phyloP scores from a whole-genome alignment of 1,140 invertebrate genomes.

The Caerostris darwini region DNA sequence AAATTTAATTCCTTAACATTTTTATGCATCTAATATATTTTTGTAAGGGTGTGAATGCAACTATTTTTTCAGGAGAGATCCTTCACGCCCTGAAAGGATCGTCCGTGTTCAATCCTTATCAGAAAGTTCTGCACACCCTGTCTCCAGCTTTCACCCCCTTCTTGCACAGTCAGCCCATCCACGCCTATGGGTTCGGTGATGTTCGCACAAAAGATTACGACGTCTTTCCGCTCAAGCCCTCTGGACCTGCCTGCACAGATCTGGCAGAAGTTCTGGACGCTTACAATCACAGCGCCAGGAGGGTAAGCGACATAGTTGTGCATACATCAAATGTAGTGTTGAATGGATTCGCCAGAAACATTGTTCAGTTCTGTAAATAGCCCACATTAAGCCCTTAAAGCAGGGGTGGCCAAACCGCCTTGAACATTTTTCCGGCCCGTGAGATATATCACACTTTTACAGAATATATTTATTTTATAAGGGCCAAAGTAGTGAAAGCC shows the following conservation, averaged over 20 bases:
- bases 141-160: conserved; percentile 65
- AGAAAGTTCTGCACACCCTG: conserved; percentile 73
- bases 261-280: conserved; percentile 68
- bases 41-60: no score
- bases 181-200: conserved; percentile 73
- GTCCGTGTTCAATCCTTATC: conserved; percentile 75
- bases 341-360: no score
- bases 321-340: no score
- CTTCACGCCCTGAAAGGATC: conserved; percentile 79
- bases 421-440: no score
- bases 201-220: conserved; percentile 69
- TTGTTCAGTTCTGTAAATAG: no score
- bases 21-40: no score
- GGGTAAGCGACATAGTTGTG: conserved; percentile 17
- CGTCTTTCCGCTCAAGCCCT: conserved; percentile 71
- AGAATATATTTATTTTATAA: no score
- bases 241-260: conserved; percentile 59
- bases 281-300: conserved; percentile 73
- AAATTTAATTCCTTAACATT: no score
- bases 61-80: conserved; percentile 79
- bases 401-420: no score
- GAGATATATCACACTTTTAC: no score
- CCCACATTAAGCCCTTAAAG: no score
- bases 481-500: no score
- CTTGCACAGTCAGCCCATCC: conserved; percentile 69